These are phyloP conservation scores for Ammospiza nelsoni DNA, from an alignment of 2,113 vertebrate genomes.

Conservation along the genomic window DNA sequence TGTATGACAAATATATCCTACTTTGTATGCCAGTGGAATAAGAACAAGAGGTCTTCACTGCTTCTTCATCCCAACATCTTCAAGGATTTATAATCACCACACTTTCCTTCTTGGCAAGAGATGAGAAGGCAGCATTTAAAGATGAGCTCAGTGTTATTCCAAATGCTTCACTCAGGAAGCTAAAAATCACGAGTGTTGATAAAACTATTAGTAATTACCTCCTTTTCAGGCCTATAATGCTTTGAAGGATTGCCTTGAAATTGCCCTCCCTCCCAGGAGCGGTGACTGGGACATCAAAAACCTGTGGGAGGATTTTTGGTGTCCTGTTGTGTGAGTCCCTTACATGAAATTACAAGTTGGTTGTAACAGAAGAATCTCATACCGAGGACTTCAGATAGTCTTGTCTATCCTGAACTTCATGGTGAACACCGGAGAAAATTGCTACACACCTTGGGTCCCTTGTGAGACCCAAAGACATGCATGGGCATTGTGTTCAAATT, in stretches of 20 bases:
- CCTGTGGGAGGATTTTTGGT: not conserved
- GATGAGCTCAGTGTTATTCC: not conserved
- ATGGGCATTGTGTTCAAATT: not conserved
- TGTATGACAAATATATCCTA: not conserved
- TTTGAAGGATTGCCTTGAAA: not conserved
- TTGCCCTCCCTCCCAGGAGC: not conserved
- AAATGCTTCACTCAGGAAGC: not conserved
- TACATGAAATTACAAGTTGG: not conserved
- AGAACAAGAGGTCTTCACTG: not conserved
- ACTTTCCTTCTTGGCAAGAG: constrained; percentile 14
- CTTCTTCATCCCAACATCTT: not conserved
- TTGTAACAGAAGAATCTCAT: not conserved
- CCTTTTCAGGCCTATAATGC: not conserved
- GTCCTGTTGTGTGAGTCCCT: not conserved
- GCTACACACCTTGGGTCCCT: fast-evolving
- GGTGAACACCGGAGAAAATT: not conserved
- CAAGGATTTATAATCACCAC: not conserved
- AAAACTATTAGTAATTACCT: not conserved
- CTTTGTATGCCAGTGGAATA: not conserved
- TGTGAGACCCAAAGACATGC: not conserved
- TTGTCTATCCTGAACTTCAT: not conserved
- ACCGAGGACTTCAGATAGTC: not conserved
- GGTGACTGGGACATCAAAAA: not conserved
- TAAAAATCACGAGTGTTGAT: constrained; percentile 1
- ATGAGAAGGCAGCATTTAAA: constrained; percentile 4